Evolutionary conservation across 2,113 vertebrate species (phyloP).

Genomic region (Oplegnathus fasciatus): DNA sequence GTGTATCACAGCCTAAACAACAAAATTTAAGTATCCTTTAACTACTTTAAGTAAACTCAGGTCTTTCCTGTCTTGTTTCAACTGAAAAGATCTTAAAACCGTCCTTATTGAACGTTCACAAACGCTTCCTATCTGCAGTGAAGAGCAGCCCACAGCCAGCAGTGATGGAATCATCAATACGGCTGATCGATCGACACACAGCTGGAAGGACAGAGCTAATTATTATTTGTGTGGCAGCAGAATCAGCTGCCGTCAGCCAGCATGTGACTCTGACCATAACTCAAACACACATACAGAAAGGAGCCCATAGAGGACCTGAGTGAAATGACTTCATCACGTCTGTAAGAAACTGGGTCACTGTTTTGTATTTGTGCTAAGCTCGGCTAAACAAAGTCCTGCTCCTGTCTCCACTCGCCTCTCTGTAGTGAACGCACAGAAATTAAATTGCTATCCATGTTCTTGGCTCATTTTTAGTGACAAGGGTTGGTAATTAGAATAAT

Average conservation of each 20-base stretch:
- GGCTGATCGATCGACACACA: constrained; percentile 21
- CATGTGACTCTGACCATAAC: neutral
- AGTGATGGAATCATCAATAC: constrained; percentile 50
- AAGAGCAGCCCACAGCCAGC: constrained; percentile 13
- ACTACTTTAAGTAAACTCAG: neutral
- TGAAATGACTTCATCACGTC: neutral
- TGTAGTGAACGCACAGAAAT: too few relatives aligned
- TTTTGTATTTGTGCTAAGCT: neutral
- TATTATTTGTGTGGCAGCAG: neutral
- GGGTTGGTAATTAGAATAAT: too few relatives aligned
- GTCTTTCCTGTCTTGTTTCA: too few relatives aligned
- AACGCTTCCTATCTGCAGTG: neutral
- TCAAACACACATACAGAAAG: neutral
- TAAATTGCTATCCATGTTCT: too few relatives aligned
- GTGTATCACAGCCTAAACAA: too few relatives aligned
- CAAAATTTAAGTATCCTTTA: too few relatives aligned
- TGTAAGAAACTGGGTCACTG: neutral
- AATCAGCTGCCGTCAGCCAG: neutral
- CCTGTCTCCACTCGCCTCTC: too few relatives aligned
- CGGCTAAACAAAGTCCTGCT: neutral
- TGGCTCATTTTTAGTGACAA: too few relatives aligned
- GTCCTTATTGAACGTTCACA: neutral
- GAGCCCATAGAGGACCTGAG: neutral
- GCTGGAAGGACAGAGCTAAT: constrained; percentile 34
- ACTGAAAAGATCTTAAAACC: neutral